Conservation (phyloP, 2,888 invertebrate species). For the Azorinus chamasolen region DNA sequence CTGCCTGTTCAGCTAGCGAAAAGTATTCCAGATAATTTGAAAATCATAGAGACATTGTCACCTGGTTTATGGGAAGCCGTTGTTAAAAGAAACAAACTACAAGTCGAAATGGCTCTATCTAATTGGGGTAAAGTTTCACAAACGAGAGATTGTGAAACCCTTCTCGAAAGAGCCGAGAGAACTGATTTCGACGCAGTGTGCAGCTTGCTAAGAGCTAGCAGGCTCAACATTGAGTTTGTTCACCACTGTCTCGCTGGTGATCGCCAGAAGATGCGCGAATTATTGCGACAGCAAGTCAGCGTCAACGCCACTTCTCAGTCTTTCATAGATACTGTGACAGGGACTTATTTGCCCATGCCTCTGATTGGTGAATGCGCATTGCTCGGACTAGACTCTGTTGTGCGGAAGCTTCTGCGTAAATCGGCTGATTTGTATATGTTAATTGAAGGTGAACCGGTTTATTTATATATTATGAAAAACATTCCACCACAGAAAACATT, state of each 20-base stretch:
- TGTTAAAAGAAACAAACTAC: background rate
- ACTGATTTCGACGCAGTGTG: background rate
- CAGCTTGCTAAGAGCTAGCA: no score
- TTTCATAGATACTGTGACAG: conserved; percentile 14
- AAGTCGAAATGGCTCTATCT: background rate
- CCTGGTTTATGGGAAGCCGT: conserved; percentile 46
- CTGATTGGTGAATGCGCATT: conserved; percentile 45
- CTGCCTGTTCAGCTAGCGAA: conserved; percentile 26
- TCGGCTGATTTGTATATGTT: conserved; percentile 18
- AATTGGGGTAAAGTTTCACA: no score
- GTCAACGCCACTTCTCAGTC: background rate
- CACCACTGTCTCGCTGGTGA: conserved; percentile 42
- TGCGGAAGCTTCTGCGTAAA: conserved; percentile 39
- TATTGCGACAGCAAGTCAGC: conserved; percentile 4
- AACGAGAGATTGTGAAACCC: no score
- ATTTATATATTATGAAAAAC: conserved; percentile 37
- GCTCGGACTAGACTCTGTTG: conserved; percentile 14
- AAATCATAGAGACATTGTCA: conserved; percentile 17
- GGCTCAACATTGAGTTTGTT: conserved; percentile 22
- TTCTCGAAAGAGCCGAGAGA: background rate
- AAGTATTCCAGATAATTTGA: conserved; percentile 14
- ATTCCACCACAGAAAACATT: conserved; percentile 13
- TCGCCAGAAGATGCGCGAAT: conserved; percentile 28
- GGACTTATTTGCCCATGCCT: conserved; percentile 32
- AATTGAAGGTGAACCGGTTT: conserved; percentile 30